These are phyloP conservation scores for Clarias magur DNA, from an alignment of 2,113 vertebrate species.

Conservation along the genomic window DNA sequence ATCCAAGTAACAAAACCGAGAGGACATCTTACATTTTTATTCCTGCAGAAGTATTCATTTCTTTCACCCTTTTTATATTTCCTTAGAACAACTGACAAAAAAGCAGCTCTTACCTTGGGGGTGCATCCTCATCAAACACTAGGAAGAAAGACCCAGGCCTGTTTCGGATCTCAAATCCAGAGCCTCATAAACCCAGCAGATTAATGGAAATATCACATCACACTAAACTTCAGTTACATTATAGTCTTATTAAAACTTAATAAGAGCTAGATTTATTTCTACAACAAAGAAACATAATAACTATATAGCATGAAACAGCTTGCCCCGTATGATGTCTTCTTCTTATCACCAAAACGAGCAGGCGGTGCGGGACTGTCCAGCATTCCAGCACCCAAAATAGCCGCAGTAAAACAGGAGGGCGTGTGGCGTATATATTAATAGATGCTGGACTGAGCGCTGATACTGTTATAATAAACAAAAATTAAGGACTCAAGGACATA, in stretches of 20 bases:
- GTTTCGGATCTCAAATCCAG: background rate
- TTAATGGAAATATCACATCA: no score
- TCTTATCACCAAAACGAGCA: conserved; percentile 25
- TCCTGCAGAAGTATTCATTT: background rate
- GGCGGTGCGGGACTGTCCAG: conserved; percentile 2
- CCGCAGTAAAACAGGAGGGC: conserved; percentile 18
- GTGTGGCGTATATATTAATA: conserved; percentile 60
- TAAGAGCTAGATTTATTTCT: background rate
- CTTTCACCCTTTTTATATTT: background rate
- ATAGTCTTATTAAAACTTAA: background rate
- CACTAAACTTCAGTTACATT: background rate
- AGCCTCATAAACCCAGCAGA: background rate
- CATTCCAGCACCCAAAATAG: conserved; percentile 57
- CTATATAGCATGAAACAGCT: background rate
- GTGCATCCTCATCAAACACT: conserved; percentile 41
- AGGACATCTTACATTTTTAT: background rate
- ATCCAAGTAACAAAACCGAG: background rate
- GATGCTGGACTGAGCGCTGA: conserved; percentile 42
- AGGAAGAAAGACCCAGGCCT: background rate
- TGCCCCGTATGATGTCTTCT: conserved; percentile 26
- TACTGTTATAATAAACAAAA: conserved; percentile 23
- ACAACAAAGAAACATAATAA: background rate
- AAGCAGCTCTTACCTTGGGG: conserved; percentile 45
- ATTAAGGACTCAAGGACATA: background rate
- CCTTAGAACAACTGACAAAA: background rate